phyloP scores from a whole-genome alignment of 2,113 vertebrate genomes.

The Gopherus evgoodei region DNA sequence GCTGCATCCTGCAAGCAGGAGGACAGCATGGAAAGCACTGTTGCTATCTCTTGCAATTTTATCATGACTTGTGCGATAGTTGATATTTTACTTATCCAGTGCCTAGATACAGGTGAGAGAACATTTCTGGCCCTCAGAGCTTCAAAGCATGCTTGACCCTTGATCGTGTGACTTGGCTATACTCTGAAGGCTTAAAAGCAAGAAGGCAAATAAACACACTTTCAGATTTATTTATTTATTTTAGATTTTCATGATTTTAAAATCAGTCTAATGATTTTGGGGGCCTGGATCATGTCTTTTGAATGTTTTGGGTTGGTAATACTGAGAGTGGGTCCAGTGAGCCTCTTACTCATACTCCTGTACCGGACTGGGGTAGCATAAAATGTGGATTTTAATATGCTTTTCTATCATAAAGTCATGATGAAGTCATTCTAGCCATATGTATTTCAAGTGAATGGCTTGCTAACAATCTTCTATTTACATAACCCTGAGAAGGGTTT shows the following conservation, averaged over 20 bases:
- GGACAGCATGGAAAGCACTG: no score
- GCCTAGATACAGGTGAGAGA: background rate
- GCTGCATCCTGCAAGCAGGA: background rate
- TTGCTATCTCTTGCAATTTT: background rate
- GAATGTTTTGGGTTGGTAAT: no score
- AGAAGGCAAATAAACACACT: background rate
- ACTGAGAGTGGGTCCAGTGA: no score
- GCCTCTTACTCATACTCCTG: no score
- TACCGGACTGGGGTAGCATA: no score
- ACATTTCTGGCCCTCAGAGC: no score
- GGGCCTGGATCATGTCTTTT: no score
- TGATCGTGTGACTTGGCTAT: no score
- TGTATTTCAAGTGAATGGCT: background rate
- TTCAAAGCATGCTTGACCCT: no score
- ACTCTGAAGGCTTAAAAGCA: background rate
- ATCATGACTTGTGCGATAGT: background rate
- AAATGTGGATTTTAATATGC: background rate
- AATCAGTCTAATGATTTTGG: background rate
- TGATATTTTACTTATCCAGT: background rate
- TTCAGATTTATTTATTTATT: background rate
- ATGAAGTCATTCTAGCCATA: background rate
- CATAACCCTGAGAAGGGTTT: background rate
- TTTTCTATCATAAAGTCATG: background rate
- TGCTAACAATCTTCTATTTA: background rate
- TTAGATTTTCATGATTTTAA: no score